These are phyloP conservation scores for Sesia apiformis DNA, from an alignment of 2,888 invertebrate genomes.

Conservation along the genomic window DNA sequence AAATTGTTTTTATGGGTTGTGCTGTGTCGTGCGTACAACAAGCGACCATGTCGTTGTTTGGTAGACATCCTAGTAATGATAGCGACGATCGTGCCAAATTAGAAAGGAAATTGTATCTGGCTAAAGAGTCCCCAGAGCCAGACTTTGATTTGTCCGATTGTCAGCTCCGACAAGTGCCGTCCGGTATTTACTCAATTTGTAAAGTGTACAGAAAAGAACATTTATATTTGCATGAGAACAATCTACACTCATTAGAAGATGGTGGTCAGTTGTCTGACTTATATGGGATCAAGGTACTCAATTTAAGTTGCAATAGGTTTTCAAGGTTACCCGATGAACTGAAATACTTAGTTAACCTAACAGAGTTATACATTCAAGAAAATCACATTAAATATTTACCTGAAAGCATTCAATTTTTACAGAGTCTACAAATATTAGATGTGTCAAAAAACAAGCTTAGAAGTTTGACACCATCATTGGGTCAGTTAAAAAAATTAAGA, in stretches of 20 bases:
- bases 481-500: constrained; percentile 75
- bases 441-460: constrained; percentile 81
- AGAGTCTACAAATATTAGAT: constrained; percentile 79
- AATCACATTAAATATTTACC: constrained; percentile 83
- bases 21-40: constrained; percentile 51
- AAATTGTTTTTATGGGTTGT: constrained; percentile 57
- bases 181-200: constrained; percentile 86
- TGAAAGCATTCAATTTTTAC: constrained; percentile 77
- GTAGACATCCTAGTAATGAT: constrained; percentile 35
- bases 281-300: constrained; percentile 77
- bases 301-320: constrained; percentile 80
- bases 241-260: constrained; percentile 78
- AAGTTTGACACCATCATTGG: constrained; percentile 76
- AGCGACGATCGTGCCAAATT: constrained; percentile 40
- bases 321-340: constrained; percentile 78
- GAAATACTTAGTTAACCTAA: constrained; percentile 77
- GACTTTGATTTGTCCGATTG: constrained; percentile 88
- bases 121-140: constrained; percentile 85
- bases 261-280: constrained; percentile 84
- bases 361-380: constrained; percentile 82
- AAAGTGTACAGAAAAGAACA: constrained; percentile 86
- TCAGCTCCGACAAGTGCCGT: constrained; percentile 81
- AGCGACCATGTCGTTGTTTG: constrained; percentile 60
- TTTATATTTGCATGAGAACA: constrained; percentile 80
- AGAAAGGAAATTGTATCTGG: constrained; percentile 64